phyloP scores from a whole-genome alignment of 2,113 vertebrate species.

The Galbula dea region DNA sequence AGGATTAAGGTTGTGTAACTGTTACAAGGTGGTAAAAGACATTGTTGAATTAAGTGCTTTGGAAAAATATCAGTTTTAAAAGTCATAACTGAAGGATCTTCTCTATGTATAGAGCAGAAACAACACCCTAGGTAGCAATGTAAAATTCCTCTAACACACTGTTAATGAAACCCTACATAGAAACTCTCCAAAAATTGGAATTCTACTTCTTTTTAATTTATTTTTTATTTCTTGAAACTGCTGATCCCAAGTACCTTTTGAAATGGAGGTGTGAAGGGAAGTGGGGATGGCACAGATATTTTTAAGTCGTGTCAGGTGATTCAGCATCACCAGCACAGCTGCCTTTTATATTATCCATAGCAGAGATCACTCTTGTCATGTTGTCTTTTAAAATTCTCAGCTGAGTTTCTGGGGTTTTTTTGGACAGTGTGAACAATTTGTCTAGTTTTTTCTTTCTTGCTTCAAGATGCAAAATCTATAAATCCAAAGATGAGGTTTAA shows the following conservation, averaged over 20 bases:
- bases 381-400: neutral
- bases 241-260: neutral
- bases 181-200: neutral
- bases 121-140: neutral
- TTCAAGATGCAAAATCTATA: neutral
- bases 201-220: neutral
- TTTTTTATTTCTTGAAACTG: neutral
- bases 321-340: neutral
- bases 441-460: neutral
- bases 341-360: neutral
- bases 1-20: neutral
- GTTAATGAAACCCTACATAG: neutral
- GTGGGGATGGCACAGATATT: neutral
- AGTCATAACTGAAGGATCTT: neutral
- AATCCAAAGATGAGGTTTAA: constrained; percentile 1
- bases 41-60: neutral
- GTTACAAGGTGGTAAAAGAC: neutral
- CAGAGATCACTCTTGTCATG: neutral
- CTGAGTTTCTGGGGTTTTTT: neutral
- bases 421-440: neutral
- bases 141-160: neutral
- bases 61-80: too few relatives aligned
- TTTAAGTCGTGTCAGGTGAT: neutral
- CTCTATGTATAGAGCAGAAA: neutral
- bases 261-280: neutral